Evolutionary conservation across 2,888 invertebrate genomes (phyloP), one percentile per base, ranked within the genome.

Genomic region (Morinoia aosen): DNA sequence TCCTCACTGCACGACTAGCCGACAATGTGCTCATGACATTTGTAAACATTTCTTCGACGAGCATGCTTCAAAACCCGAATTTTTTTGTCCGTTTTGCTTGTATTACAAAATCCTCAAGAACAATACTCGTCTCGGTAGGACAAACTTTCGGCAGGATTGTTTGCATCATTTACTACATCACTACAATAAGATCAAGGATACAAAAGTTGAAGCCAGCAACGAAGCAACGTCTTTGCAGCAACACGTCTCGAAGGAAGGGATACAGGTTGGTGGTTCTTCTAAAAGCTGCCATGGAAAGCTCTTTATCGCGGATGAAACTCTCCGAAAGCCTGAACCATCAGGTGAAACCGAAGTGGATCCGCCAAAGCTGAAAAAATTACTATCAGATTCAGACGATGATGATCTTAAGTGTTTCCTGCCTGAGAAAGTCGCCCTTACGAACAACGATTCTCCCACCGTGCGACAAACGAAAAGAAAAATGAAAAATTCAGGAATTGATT

Each of bases 41-140:
- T 93, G 93, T 57, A 93, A 57, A n/a, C 93, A 93, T 93, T 57
- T 93, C 25, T 57, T 93, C 12, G 93, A 93, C 93, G 58, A 93
- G 25, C 93, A 93, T 57, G 25, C 48, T 3, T 93, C 93, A 93
- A 57, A 57, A 5, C 16, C 25, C 25, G 93, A 93, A 57, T 93
- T 93, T 57, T 93, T 93, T 19, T 93, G 93, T 57, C 93, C 93
- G 56, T 93, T 93, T 57, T 93, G 93, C 25, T 48, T 93, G 56
- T 93, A 19, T 12, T 93, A 93, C 57, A 57, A 56, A 33, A 57
- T 57, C 14, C 33, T 93, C 11, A 57, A 93, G 12, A 93, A 93
- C 93, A 48, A 16, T 57, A 93, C 93, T 57, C 93, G 93, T 56
- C 93, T 93, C 12, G 93, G 93, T 57, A n/a, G 93, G 57, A 93